Base-by-base conservation (phyloP, 2,888 invertebrate genomes). In the Apodemia zela region DNA sequence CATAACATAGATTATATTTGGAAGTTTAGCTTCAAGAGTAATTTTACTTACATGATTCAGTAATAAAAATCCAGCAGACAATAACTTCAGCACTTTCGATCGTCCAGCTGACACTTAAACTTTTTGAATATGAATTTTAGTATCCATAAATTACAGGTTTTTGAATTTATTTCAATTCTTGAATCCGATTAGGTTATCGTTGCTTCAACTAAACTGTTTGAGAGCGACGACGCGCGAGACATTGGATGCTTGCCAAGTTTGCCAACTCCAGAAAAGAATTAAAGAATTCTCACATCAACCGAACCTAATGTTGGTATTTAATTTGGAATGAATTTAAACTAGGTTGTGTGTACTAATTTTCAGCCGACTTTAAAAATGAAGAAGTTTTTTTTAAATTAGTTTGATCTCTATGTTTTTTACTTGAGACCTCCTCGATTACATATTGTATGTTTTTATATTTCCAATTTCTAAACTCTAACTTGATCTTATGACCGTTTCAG, bases 141-240 rank as follows among this genome's bases (percentile, higher is more conserved):
- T 47, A 61, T 59, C 62, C 47, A 67, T 65, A 62, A 66, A 66
- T 66, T 66, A 51, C 65, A 65, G 65, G 54, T 54, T 54, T 54
- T 54, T 54, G 21, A 54, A 54, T 54, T 25, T 54, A 54, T 54
- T 21, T 54, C 15, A 54, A 54, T 25, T 54, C 51, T 51, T 71
- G 70, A 71, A 71, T 72, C 67, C 66, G 62, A 79, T 81, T 84
- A 78, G 83, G 82, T 82, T 85, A 84, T 79, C 76, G 75, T 75
- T 74, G 70, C 81, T 82, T 79, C 79, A 79, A 83, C 82, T 78
- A 74, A 77, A 81, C 80, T 77, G 38, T 38, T 38, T 38, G 76
- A 75, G 77, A 71, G 69, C 80, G 77, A 75, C 75, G 84, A 85
- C 82, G 82, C 82, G 79, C 79, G 72, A 70, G 70, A 61, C 61